A percentile compares a stretch with the other conserved stretches of the same genome.
These are phyloP conservation scores for Rhodinocichla rosea DNA, from an alignment of 2,113 vertebrate species.

Conservation along the genomic window DNA sequence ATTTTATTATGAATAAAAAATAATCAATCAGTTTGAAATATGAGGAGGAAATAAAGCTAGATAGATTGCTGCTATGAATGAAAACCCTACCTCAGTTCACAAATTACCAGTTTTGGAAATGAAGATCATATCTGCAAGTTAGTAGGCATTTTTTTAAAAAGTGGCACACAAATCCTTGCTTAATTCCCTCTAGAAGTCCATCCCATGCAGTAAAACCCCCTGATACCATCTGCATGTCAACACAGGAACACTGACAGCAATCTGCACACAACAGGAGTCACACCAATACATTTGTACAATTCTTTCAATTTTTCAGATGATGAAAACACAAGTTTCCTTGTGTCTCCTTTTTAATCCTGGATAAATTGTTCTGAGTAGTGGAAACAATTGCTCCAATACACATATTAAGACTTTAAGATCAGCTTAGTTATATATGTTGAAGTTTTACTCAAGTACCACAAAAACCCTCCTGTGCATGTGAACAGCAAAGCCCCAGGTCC, in stretches of 20 bases:
- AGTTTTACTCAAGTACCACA: neutral
- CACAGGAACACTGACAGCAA: neutral
- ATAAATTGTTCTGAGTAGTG: neutral
- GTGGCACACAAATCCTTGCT: neutral
- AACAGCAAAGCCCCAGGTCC: neutral
- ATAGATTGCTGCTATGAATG: neutral
- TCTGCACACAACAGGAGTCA: neutral
- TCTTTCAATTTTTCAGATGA: neutral
- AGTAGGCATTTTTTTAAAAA: neutral
- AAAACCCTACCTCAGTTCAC: neutral
- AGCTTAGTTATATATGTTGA: neutral
- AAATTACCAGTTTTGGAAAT: neutral
- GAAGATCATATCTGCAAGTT: neutral
- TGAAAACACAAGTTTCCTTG: neutral
- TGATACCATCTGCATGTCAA: rapidly evolving
- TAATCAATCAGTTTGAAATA: neutral
- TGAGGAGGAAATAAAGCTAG: neutral
- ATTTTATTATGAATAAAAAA: neutral
- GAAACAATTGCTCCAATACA: neutral
- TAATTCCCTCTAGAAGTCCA: neutral
- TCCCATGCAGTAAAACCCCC: neutral
- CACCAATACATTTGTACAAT: neutral
- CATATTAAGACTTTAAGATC: neutral
- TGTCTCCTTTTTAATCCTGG: neutral
- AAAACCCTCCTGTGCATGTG: neutral